Conservation (phyloP, 2,888 invertebrate genomes). For the Drosophila merina region DNA sequence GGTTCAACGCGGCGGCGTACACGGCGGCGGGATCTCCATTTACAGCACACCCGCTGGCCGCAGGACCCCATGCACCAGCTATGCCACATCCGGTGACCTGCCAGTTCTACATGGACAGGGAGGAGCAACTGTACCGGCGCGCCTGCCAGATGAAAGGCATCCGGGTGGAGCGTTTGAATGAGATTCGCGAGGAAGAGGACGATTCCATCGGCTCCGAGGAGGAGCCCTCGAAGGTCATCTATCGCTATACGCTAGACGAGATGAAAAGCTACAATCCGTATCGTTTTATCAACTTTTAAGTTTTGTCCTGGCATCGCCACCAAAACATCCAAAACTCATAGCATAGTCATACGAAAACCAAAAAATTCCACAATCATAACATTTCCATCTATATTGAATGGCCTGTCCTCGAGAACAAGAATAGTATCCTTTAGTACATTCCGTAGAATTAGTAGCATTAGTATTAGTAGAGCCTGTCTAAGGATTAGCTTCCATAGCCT, state of each 20-base stretch:
- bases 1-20: conserved; percentile 40
- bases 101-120: conserved; percentile 70
- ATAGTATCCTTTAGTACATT: conserved; percentile 4
- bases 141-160: conserved; percentile 72
- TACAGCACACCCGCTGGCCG: background rate
- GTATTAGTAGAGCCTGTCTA: background rate
- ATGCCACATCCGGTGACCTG: conserved; percentile 40
- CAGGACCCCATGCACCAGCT: background rate
- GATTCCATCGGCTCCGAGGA: conserved; percentile 61
- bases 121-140: conserved; percentile 67
- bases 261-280: conserved; percentile 74
- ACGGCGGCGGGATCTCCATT: conserved; percentile 3
- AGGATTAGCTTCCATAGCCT: background rate
- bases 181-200: conserved; percentile 48
- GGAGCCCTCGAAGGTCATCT: conserved; percentile 47
- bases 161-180: conserved; percentile 39
- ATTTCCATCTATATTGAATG: conserved; percentile 1
- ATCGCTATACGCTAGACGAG: conserved; percentile 72
- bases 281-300: conserved; percentile 59
- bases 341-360: background rate
- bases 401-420: conserved; percentile 1
- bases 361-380: background rate
- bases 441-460: background rate
- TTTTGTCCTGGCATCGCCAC: conserved; percentile 24
- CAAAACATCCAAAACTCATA: background rate